phyloP scores from a whole-genome alignment of 2,888 invertebrate genomes.

The Malthinus seriepunctatus region DNA sequence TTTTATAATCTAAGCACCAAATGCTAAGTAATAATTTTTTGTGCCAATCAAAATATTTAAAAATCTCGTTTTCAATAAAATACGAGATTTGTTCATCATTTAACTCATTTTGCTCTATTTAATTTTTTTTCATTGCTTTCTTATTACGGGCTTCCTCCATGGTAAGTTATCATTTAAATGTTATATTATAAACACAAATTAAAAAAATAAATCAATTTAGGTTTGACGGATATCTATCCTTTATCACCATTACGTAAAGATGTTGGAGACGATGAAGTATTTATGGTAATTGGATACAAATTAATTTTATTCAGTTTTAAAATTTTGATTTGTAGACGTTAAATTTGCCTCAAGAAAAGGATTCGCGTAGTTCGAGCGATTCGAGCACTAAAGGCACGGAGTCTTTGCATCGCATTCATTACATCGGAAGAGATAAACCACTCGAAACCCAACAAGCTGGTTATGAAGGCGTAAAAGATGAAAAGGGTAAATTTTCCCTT shows the following conservation, averaged over 20 bases:
- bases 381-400: conserved; percentile 56
- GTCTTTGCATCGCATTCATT: conserved; percentile 65
- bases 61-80: conserved; percentile 24
- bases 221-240: conserved; percentile 76
- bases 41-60: not conserved
- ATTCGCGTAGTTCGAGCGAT: conserved; percentile 76
- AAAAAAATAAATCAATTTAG: conserved; percentile 51
- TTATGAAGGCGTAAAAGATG: conserved; percentile 46
- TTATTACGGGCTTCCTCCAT: conserved; percentile 69
- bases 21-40: too few species aligned
- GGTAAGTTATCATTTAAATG: conserved; percentile 55
- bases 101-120: conserved; percentile 68
- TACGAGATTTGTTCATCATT: conserved; percentile 55
- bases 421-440: conserved; percentile 57
- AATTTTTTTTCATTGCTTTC: conserved; percentile 61
- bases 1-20: conserved; percentile 2
- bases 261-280: conserved; percentile 91
- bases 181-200: not conserved
- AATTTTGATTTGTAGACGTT: conserved; percentile 66
- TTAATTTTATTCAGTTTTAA: conserved; percentile 1
- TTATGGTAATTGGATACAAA: conserved; percentile 73
- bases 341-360: conserved; percentile 81
- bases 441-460: conserved; percentile 45
- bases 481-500: conserved; percentile 34
- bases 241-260: conserved; percentile 71